A percentile compares a stretch with the other conserved stretches of the same genome.
phyloP scores from a whole-genome alignment of 2,888 invertebrate species.

The Tanypteryx hageni region DNA sequence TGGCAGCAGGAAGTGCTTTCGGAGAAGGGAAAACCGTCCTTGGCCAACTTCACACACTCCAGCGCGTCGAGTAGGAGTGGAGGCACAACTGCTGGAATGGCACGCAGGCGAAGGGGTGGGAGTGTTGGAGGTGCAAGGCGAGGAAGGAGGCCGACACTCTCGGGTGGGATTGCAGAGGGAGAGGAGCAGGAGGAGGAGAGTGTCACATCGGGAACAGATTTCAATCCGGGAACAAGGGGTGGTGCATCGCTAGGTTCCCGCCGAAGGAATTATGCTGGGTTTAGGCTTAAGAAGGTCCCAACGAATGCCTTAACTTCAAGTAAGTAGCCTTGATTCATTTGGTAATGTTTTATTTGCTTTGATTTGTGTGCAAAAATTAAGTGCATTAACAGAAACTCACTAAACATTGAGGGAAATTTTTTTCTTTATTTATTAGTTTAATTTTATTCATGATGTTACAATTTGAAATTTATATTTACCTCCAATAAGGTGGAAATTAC shows the following conservation, averaged over 20 bases:
- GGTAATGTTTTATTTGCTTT: no score
- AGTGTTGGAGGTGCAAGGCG: conserved; percentile 27
- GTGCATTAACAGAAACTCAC: no score
- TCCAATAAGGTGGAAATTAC: no score
- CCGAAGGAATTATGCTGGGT: conserved; percentile 54
- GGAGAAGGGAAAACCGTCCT: conserved; percentile 69
- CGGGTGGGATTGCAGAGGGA: conserved; percentile 32
- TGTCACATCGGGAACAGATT: background rate
- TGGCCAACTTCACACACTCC: conserved; percentile 41
- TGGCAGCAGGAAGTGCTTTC: conserved; percentile 85
- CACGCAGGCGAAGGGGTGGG: conserved; percentile 71
- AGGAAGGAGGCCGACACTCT: conserved; percentile 29
- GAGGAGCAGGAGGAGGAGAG: conserved; percentile 67
- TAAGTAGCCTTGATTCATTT: conserved; percentile 67
- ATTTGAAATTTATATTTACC: no score
- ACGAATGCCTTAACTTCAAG: conserved; percentile 69
- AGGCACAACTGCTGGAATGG: conserved; percentile 74
- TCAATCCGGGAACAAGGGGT: conserved; percentile 68
- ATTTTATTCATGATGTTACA: no score
- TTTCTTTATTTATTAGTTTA: no score
- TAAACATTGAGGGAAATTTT: no score
- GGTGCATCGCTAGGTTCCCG: conserved; percentile 69
- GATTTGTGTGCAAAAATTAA: no score
- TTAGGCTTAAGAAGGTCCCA: conserved; percentile 69
- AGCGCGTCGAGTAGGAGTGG: conserved; percentile 74